A percentile compares a stretch with the other conserved stretches of the same genome.
These are phyloP conservation scores for Teleogryllus occipitalis DNA, from an alignment of 1,140 invertebrate genomes.

Conservation along the genomic window DNA sequence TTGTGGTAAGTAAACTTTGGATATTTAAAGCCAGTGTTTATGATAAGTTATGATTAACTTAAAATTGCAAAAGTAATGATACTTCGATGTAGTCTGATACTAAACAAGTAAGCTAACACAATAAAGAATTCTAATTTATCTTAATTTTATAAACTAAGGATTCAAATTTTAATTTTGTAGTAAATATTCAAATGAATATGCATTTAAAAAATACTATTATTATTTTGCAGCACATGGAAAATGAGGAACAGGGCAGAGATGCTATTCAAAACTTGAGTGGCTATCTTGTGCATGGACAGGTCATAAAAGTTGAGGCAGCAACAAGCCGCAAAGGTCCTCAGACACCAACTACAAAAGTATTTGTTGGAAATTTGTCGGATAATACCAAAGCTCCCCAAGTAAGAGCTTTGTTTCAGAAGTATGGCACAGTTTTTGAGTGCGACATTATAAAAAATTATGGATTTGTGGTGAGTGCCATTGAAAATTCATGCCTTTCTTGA, in stretches of 20 bases:
- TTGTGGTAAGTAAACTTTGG: slow-evolving; percentile 58
- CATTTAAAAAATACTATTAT: background rate
- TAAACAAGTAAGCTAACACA: too few relatives aligned
- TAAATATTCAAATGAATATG: background rate
- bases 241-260: slow-evolving; percentile 79
- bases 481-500: background rate
- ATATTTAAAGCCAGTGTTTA: background rate
- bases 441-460: slow-evolving; percentile 88
- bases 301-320: slow-evolving; percentile 85
- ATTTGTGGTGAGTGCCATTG: slow-evolving; percentile 52
- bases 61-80: too few relatives aligned
- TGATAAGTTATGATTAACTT: background rate
- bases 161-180: too few relatives aligned
- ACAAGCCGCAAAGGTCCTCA: slow-evolving; percentile 75
- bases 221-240: slow-evolving; percentile 75
- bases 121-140: too few relatives aligned
- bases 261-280: slow-evolving; percentile 89
- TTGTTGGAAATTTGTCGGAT: slow-evolving; percentile 82
- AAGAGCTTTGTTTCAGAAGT: slow-evolving; percentile 76
- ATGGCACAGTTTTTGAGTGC: slow-evolving; percentile 80
- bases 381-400: slow-evolving; percentile 81
- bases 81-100: too few relatives aligned
- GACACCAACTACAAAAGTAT: slow-evolving; percentile 80
- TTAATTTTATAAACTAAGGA: too few relatives aligned
- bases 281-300: slow-evolving; percentile 73